These are phyloP conservation scores for Aurelia sp. DNA, from an alignment of 30 jellyfish, hydroid and myxozoan species.

Conservation along the genomic window DNA sequence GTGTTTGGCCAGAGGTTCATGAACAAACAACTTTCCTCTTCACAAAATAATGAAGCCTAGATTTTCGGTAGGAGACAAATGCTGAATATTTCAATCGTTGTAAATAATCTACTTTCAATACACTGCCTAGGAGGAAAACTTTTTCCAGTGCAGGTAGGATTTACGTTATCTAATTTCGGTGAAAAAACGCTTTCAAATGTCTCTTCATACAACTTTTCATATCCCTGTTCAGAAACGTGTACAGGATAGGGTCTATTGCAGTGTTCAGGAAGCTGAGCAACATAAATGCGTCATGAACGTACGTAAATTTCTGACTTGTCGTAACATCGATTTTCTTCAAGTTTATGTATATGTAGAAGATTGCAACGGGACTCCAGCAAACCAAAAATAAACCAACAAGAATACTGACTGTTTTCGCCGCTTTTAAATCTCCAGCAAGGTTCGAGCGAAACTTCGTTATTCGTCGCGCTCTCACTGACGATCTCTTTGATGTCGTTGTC, in stretches of 20 bases:
- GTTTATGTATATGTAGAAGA: slow-evolving; percentile 74
- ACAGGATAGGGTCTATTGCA: slow-evolving; percentile 75
- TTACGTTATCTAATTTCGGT: too few relatives aligned
- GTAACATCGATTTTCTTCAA: slow-evolving; percentile 37
- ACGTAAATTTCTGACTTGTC: slow-evolving; percentile 30
- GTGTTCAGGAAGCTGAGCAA: slow-evolving; percentile 71
- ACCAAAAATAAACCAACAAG: slow-evolving; percentile 81
- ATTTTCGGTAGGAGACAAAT: too few relatives aligned
- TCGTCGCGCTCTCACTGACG: slow-evolving; percentile 21
- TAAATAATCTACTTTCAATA: too few relatives aligned
- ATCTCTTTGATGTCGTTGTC: slow-evolving; percentile 19
- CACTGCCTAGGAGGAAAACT: too few relatives aligned
- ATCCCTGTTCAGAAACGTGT: slow-evolving; percentile 64
- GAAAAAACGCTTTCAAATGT: slow-evolving; percentile 10
- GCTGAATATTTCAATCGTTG: too few relatives aligned
- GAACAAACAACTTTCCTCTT: too few relatives aligned
- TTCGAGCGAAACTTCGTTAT: slow-evolving; percentile 42
- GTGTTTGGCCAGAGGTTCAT: too few relatives aligned
- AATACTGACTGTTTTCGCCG: slow-evolving; percentile 88
- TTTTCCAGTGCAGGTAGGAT: too few relatives aligned
- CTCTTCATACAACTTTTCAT: slow-evolving; percentile 48
- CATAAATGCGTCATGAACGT: slow-evolving; percentile 71
- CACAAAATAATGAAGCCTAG: too few relatives aligned
- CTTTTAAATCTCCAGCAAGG: slow-evolving; percentile 66
- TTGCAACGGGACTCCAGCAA: slow-evolving; percentile 91